phyloP scores from a whole-genome alignment of 53 echinoderm and acorn worm genomes.

The Temnopleurus reevesii region DNA sequence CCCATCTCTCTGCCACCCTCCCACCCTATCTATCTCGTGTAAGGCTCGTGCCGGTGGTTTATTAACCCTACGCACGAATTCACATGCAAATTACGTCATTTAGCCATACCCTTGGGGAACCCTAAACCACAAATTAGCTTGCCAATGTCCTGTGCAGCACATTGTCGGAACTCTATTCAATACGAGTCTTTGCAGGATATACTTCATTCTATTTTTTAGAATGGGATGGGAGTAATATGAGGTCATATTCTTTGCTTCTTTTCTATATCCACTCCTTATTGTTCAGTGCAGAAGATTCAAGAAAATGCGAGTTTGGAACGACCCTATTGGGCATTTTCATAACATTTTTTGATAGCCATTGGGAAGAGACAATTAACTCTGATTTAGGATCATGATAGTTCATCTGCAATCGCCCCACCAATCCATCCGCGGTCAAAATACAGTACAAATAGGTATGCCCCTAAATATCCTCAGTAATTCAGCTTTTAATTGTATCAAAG shows the following conservation, averaged over 20 bases:
- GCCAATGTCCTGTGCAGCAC: not conserved
- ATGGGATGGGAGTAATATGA: not conserved
- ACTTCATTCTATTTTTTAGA: not conserved
- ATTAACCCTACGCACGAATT: slow-evolving; percentile 21
- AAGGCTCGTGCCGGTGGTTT: not conserved
- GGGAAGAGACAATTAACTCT: not conserved
- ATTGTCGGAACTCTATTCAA: not conserved
- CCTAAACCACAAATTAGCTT: not conserved
- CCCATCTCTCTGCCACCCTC: not conserved
- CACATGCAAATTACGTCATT: slow-evolving; percentile 43
- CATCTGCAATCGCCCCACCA: not conserved
- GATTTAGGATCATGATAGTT: not conserved
- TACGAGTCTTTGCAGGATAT: not conserved
- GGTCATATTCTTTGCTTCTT: not conserved
- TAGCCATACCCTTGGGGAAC: slow-evolving; percentile 13
- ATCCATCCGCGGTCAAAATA: not conserved
- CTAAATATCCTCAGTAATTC: too few species aligned
- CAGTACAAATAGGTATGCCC: not conserved
- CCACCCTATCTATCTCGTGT: not conserved
- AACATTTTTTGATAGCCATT: not conserved
- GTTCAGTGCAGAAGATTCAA: too few species aligned
- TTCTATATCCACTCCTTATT: not conserved
- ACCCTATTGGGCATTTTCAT: not conserved
- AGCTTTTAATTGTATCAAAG: too few species aligned
- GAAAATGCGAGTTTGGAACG: not conserved